Conservation (phyloP, 2,888 invertebrate genomes). For the Stenurella melanura region DNA sequence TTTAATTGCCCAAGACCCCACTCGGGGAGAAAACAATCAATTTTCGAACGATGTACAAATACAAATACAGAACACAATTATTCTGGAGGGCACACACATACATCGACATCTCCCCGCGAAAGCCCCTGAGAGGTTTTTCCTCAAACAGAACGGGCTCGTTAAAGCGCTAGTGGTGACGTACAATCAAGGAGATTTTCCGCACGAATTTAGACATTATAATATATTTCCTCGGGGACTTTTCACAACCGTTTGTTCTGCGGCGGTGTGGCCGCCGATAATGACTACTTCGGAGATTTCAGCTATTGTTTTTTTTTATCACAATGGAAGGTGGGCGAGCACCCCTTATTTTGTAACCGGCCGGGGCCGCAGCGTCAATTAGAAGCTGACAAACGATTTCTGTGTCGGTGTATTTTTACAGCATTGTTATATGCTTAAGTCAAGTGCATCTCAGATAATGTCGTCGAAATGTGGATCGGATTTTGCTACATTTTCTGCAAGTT, state of each 20-base stretch:
- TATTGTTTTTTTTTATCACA: constrained; percentile 6
- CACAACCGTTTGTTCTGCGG: constrained; percentile 24
- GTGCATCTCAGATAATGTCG: too few species aligned
- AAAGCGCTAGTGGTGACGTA: constrained; percentile 60
- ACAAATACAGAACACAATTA: constrained; percentile 1
- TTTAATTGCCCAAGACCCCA: neutral
- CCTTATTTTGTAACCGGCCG: neutral
- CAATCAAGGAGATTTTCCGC: constrained; percentile 71
- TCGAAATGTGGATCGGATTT: too few species aligned
- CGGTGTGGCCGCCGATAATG: constrained; percentile 12
- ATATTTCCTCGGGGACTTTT: constrained; percentile 67
- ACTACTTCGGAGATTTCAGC: constrained; percentile 22
- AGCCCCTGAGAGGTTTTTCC: constrained; percentile 12
- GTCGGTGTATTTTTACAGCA: too few species aligned
- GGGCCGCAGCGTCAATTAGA: neutral
- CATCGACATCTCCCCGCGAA: neutral
- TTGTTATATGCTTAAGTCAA: too few species aligned
- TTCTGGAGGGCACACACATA: neutral
- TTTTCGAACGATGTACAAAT: constrained; percentile 1
- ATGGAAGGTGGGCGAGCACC: neutral
- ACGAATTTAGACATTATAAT: constrained; percentile 69
- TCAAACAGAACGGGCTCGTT: constrained; percentile 62
- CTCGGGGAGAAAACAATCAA: neutral
- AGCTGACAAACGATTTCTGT: too few species aligned
- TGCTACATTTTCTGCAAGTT: too few species aligned